Evolutionary conservation across 2,113 vertebrate genomes (phyloP), one percentile per base, ranked within the genome.

Genomic region (Semicossyphus pulcher): DNA sequence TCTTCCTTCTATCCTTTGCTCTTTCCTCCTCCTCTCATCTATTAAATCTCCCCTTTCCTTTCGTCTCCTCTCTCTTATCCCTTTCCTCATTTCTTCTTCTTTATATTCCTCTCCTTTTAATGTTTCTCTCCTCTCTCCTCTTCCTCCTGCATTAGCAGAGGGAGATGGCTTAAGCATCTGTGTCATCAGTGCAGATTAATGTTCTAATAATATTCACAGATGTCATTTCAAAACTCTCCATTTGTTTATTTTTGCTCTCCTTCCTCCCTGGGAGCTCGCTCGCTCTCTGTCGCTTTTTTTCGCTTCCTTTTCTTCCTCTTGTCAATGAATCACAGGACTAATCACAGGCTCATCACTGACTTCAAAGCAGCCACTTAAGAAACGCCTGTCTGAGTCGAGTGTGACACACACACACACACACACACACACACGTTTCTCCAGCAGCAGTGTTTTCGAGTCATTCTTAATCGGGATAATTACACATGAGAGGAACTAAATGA

Each of bases 181-280:
- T 87, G 86, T 86, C 85, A 86, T 86, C 85, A 75, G 72, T 34
- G 72, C 76, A 87, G 87, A 92, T 89, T 88, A 87, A 87, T 83
- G 84, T 84, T 83, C 84, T 89, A 90, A 91, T 88, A 85, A 89
- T 89, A 88, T 90, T 88, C 87, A 85, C 89, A 89, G 89, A 87
- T 92, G 86, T 88, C 90, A 84, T 86, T 87, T 89, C 41, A 67
- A 70, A 87, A 80, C 57, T 85, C 87, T 81, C 80, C 71, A 54
- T 89, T 91, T 87, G 86, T 90, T 88, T 86, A 73, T 74, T 86
- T 79, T 74, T 67, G 39, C 49, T 77, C 76, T 52, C 34, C 26
- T 18, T 45, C 41, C 62, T 76, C 74, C 31, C 26, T 45, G 10
- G 4, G 10, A 53, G 65, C 72, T 71, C 23, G 20, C 18, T 51